phyloP scores from a whole-genome alignment of 2,113 vertebrate genomes.

The Polypterus bichir region DNA sequence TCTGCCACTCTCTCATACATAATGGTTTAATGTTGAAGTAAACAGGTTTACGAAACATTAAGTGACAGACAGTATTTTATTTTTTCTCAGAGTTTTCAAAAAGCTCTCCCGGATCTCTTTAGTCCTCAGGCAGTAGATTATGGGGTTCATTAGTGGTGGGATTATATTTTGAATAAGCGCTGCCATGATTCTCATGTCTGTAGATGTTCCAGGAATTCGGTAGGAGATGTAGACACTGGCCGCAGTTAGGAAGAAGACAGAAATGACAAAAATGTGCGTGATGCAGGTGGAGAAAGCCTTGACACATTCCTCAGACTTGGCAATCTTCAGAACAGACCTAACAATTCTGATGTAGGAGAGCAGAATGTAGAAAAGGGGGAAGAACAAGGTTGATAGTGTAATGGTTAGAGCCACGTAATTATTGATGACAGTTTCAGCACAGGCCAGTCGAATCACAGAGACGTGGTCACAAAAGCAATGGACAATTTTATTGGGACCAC shows the following conservation, averaged over 20 bases:
- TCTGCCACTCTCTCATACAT: too few species aligned
- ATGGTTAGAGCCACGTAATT: not conserved
- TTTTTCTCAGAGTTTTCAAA: not conserved
- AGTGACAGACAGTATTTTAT: not conserved
- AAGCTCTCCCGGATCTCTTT: constrained; percentile 1
- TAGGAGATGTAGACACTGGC: not conserved
- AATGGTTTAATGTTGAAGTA: too few species aligned
- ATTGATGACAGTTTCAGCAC: not conserved
- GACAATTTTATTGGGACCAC: not conserved
- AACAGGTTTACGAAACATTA: too few species aligned
- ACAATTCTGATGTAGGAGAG: not conserved
- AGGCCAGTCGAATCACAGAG: not conserved
- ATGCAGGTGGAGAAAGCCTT: constrained; percentile 1
- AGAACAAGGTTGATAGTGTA: not conserved
- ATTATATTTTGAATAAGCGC: not conserved
- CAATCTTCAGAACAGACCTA: not conserved
- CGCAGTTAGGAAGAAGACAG: not conserved
- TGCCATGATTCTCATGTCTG: not conserved
- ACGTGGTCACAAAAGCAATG: not conserved
- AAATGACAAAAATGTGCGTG: not conserved
- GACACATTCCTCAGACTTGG: not conserved
- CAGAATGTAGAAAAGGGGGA: not conserved
- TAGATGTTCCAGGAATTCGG: not conserved
- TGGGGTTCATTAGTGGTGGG: not conserved
- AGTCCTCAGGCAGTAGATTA: not conserved